Conservation (phyloP, 1,140 invertebrate genomes). For the Panulirus ornatus region DNA sequence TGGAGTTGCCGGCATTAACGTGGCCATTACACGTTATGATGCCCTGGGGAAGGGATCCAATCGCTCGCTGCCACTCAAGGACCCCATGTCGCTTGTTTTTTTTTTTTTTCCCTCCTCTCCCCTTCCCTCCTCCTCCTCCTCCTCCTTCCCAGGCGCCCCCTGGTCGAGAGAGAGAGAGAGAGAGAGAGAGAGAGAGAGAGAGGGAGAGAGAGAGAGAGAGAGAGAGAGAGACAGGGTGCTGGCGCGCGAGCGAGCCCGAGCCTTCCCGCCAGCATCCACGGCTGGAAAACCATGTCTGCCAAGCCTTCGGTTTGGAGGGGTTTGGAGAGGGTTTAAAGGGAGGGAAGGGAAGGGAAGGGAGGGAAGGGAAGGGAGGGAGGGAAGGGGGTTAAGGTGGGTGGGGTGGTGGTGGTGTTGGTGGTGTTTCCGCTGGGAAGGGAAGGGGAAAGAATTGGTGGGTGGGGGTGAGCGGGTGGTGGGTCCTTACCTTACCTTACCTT, state of each 20-base stretch:
- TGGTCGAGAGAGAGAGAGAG: neutral
- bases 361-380: neutral
- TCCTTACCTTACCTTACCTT: too few relatives aligned
- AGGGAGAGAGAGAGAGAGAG: neutral
- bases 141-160: neutral
- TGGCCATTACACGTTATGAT: slow-evolving; percentile 74
- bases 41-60: slow-evolving; percentile 69
- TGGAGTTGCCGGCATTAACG: slow-evolving; percentile 74
- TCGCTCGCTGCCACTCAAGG: slow-evolving; percentile 71
- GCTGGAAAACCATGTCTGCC: slow-evolving; percentile 28
- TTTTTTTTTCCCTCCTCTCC: neutral
- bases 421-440: too few relatives aligned
- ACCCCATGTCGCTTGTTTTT: slow-evolving; percentile 68
- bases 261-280: too few relatives aligned
- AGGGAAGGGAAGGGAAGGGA: neutral
- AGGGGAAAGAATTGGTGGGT: neutral
- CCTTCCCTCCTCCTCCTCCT: neutral
- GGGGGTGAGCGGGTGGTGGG: neutral
- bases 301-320: neutral
- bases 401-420: too few relatives aligned
- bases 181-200: too few relatives aligned
- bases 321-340: too few relatives aligned
- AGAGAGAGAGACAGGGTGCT: too few relatives aligned
- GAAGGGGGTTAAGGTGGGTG: neutral
- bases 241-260: too few relatives aligned